A percentile compares a stretch with the other conserved stretches of the same genome.
These are phyloP conservation scores for Apoda limacodes DNA, from an alignment of 2,888 invertebrate genomes.

Conservation along the genomic window DNA sequence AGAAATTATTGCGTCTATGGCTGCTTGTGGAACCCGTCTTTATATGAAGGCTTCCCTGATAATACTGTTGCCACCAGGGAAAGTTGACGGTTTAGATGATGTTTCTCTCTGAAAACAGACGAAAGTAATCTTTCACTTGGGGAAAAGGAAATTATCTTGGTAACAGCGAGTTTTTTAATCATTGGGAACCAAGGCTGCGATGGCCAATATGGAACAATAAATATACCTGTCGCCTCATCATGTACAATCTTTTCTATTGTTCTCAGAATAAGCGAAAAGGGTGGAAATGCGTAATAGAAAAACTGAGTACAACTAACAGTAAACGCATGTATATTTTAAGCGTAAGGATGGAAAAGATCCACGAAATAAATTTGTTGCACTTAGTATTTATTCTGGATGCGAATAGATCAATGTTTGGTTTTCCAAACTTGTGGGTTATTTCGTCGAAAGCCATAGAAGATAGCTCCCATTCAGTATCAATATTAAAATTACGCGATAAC, in stretches of 20 bases:
- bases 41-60: slow-evolving; percentile 8
- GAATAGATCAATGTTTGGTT: slow-evolving; percentile 20
- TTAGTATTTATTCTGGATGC: slow-evolving; percentile 20
- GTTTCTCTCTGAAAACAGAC: slow-evolving; percentile 9
- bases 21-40: neutral
- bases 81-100: slow-evolving; percentile 4
- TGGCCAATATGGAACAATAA: slow-evolving; percentile 20
- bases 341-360: slow-evolving; percentile 20
- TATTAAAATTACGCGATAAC: slow-evolving; percentile 3
- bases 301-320: slow-evolving; percentile 17
- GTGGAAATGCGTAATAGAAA: slow-evolving; percentile 22
- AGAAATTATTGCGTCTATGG: slow-evolving; percentile 8
- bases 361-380: slow-evolving; percentile 18
- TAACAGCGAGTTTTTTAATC: slow-evolving; percentile 9
- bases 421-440: slow-evolving; percentile 9
- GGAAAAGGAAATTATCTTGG: slow-evolving; percentile 6
- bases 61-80: slow-evolving; percentile 11
- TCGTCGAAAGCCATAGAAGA: neutral
- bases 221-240: slow-evolving; percentile 18
- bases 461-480: slow-evolving; percentile 5
- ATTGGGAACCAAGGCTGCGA: slow-evolving; percentile 21
- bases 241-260: slow-evolving; percentile 16
- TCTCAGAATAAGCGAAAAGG: slow-evolving; percentile 19
- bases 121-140: slow-evolving; percentile 5
- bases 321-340: slow-evolving; percentile 19